Base-by-base conservation (phyloP, 2,113 vertebrate genomes). In the Phocoena sinus region DNA sequence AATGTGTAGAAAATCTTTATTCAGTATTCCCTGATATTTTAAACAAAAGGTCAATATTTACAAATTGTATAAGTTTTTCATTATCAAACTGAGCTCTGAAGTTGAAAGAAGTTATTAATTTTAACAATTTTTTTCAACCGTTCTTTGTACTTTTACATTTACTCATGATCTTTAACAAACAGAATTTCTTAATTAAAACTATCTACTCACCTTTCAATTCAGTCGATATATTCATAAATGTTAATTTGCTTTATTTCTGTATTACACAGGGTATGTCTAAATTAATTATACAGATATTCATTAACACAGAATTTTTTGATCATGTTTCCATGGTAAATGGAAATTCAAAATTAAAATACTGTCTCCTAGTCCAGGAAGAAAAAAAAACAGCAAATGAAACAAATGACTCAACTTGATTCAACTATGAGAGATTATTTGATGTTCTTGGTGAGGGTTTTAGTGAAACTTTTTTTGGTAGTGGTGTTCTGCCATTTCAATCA, bases 301-400 rank as follows among this genome's bases (percentile, higher is more conserved):
- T 97, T 98, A 98, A 97, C 90, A 96, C 89, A 98, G 96, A 97
- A 97, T 96, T 97, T 97, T 98, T 98, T 98, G 76, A 89, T 97
- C 97, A 98, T 98, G 95, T 97, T 98, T 98, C 97, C 97, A 98
- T 97, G 97, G 96, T 97, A 97, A 98, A 97, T 97, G 96, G 97
- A 98, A 98, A 98, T 97, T 95, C 96, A 98, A 98, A 98, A 97
- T 97, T 96, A 97, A 98, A 98, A 97, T 96, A 98, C 94, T 97
- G 90, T 97, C 80, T 97, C 96, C 96, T 97, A 98, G 96, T 97
- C 97, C 96, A 97, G 97, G 87, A 97, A 97, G 96, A 97, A 98
- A 97, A 97, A 95, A 98, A 98, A 97, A 98, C 94, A 98, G 96
- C 96, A 97, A 98, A 98, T 97, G 96, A 98, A 98, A 98, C 83